Percentiles rank a stretch among this genome's conserved stretches.
phyloP scores from a whole-genome alignment of 2,113 vertebrate species.

The Piliocolobus tephrosceles region DNA sequence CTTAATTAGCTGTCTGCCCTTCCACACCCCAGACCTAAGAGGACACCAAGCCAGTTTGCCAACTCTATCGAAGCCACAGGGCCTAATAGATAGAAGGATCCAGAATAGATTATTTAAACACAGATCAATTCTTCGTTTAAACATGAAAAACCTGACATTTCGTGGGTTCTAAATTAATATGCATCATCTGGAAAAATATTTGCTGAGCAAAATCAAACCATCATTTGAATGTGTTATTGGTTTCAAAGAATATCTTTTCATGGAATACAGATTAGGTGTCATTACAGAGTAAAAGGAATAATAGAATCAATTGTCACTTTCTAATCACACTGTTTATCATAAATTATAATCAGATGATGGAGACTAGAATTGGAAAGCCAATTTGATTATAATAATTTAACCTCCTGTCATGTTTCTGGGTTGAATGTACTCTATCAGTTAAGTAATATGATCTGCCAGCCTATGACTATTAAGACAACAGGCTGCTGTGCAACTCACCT shows the following conservation, averaged over 20 bases:
- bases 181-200: slow-evolving; percentile 8
- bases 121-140: neutral
- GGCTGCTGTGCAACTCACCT: neutral
- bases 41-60: neutral
- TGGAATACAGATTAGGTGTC: slow-evolving; percentile 9
- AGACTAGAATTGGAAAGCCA: neutral
- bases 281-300: neutral
- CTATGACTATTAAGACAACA: neutral
- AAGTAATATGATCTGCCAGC: neutral
- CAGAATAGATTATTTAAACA: neutral
- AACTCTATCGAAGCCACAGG: neutral
- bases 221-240: slow-evolving; percentile 33
- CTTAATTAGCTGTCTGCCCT: neutral
- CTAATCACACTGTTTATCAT: neutral
- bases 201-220: slow-evolving; percentile 40
- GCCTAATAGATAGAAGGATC: neutral
- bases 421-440: neutral
- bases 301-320: neutral
- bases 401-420: neutral
- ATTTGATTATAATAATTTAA: slow-evolving; percentile 26
- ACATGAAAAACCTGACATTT: neutral
- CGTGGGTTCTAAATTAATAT: slow-evolving; percentile 1
- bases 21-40: neutral
- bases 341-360: slow-evolving; percentile 45
- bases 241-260: slow-evolving; percentile 8